These are phyloP conservation scores for Sphaeridia pumilis DNA, from an alignment of 2,888 invertebrate species.

Conservation along the genomic window DNA sequence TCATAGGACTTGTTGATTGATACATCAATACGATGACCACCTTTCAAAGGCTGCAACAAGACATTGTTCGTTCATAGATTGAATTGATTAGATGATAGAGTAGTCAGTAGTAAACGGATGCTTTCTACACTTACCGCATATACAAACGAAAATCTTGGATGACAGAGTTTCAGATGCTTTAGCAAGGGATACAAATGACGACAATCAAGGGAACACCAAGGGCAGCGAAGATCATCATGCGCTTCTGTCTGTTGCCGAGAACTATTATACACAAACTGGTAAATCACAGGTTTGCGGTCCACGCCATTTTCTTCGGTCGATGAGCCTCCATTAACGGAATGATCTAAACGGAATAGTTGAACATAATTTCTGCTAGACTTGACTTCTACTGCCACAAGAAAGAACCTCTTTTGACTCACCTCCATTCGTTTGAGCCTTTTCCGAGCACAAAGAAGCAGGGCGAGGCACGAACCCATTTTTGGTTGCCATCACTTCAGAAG, in stretches of 20 bases:
- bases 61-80: no score
- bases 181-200: conserved; percentile 73
- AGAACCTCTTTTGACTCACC: no score
- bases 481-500: neutral
- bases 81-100: no score
- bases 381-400: no score
- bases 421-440: no score
- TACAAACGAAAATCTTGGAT: conserved; percentile 84
- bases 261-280: conserved; percentile 91
- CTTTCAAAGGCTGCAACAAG: neutral
- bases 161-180: conserved; percentile 86
- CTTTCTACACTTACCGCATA: conserved; percentile 57
- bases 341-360: no score
- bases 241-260: conserved; percentile 91
- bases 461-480: conserved; percentile 1
- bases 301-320: neutral
- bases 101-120: neutral
- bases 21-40: conserved; percentile 63
- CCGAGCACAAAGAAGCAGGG: no score
- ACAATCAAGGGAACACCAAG: conserved; percentile 91
- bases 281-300: conserved; percentile 51
- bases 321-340: no score
- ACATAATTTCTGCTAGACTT: no score
- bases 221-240: conserved; percentile 82
- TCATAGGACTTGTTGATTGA: conserved; percentile 91